phyloP scores from a whole-genome alignment of 2,888 invertebrate species.

The Caenorhabditis sp. region DNA sequence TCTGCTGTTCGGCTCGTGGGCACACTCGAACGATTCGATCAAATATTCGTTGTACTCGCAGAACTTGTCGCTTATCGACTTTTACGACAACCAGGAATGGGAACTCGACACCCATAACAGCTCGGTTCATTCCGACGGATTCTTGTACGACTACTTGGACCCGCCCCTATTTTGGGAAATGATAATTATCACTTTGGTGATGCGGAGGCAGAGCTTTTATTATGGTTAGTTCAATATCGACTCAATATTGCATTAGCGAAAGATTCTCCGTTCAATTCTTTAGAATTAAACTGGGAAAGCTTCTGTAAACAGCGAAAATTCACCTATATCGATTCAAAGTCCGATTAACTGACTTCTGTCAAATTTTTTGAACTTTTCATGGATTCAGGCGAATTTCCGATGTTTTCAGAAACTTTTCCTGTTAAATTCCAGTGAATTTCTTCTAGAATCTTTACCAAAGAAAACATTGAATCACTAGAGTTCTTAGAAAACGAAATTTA shows the following conservation, averaged over 20 bases:
- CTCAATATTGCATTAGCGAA: too few relatives aligned
- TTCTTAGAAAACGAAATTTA: too few relatives aligned
- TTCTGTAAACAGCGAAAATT: too few relatives aligned
- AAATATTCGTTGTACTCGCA: constrained; percentile 76
- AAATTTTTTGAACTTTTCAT: constrained; percentile 49
- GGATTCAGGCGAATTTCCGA: too few relatives aligned
- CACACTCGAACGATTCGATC: constrained; percentile 79
- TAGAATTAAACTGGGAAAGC: too few relatives aligned
- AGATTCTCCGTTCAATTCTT: too few relatives aligned
- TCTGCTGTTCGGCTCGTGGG: constrained; percentile 78
- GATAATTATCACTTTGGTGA: constrained; percentile 76
- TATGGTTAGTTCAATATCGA: constrained; percentile 70
- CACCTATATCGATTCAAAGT: too few relatives aligned
- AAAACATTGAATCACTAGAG: too few relatives aligned
- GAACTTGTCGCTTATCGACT: constrained; percentile 76
- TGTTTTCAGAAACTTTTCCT: too few relatives aligned
- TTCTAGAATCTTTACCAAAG: too few relatives aligned
- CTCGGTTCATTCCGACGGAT: constrained; percentile 75
- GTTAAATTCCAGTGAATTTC: too few relatives aligned
- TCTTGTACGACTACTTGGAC: constrained; percentile 77
- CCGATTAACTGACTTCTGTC: too few relatives aligned
- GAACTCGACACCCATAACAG: constrained; percentile 73
- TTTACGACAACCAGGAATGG: constrained; percentile 79
- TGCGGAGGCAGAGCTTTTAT: constrained; percentile 77
- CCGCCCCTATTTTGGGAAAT: constrained; percentile 78